These are phyloP conservation scores for Furnarius figulus DNA, from an alignment of 2,113 vertebrate species.

Conservation along the genomic window DNA sequence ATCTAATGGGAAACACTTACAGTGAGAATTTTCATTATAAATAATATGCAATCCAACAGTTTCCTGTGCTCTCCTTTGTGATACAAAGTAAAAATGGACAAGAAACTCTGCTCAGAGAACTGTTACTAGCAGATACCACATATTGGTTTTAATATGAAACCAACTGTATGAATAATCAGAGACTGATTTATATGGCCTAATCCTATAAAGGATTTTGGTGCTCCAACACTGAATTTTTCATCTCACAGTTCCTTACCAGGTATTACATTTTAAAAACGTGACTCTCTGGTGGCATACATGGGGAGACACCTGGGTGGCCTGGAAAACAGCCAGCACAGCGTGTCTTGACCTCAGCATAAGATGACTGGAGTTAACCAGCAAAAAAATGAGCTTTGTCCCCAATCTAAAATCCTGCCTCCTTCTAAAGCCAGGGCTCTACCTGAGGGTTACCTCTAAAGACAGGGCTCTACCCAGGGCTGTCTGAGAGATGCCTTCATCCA, in stretches of 20 bases:
- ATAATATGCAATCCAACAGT: neutral
- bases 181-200: neutral
- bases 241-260: neutral
- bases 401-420: neutral
- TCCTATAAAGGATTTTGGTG: neutral
- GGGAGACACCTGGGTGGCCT: neutral
- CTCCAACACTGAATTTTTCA: neutral
- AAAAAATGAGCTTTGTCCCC: neutral
- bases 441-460: constrained; percentile 17
- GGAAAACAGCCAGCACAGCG: neutral
- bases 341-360: neutral
- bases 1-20: neutral
- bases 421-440: neutral
- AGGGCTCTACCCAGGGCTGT: constrained; percentile 24
- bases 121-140: neutral
- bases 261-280: neutral
- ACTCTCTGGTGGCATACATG: fast-evolving
- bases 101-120: neutral
- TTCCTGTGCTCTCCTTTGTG: neutral
- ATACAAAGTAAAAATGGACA: constrained; percentile 17
- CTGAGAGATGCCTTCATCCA: constrained; percentile 52
- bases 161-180: neutral
- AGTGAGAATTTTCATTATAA: constrained; percentile 26
- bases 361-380: neutral
- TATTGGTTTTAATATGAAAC: neutral